These are phyloP conservation scores for Brachyistius frenatus DNA, from an alignment of 2,113 vertebrate genomes.

Conservation along the genomic window DNA sequence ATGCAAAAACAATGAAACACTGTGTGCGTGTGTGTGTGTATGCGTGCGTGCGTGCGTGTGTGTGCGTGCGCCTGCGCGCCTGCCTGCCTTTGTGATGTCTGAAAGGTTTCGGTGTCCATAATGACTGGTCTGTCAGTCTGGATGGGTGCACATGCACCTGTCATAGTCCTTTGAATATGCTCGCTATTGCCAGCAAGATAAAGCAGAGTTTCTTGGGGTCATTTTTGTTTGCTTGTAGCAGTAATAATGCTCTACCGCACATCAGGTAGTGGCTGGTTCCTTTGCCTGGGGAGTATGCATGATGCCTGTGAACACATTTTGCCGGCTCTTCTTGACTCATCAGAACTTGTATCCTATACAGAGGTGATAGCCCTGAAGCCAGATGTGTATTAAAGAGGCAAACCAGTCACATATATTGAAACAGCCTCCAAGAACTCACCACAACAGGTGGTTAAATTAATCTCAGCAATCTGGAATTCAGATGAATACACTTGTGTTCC, in stretches of 20 bases:
- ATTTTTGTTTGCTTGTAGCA: conserved; percentile 18
- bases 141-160: conserved; percentile 39
- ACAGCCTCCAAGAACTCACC: conserved; percentile 17
- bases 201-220: conserved; percentile 12
- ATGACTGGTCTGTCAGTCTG: conserved; percentile 24
- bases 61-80: conserved; percentile 12
- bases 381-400: conserved; percentile 32
- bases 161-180: conserved; percentile 35
- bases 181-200: conserved; percentile 15
- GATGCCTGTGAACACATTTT: not conserved
- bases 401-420: conserved; percentile 55
- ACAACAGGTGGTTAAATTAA: conserved; percentile 34
- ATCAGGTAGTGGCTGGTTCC: not conserved
- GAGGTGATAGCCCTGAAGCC: not conserved
- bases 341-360: conserved; percentile 4
- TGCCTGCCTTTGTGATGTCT: conserved; percentile 38
- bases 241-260: conserved; percentile 8
- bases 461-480: conserved; percentile 18
- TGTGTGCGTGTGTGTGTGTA: not conserved
- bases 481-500: conserved; percentile 31
- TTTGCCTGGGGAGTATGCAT: conserved; percentile 3
- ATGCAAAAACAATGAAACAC: conserved; percentile 38
- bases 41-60: too few species aligned
- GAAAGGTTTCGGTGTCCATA: conserved; percentile 43
- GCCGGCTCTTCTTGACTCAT: conserved; percentile 1